These are phyloP conservation scores for Aethes cnicana DNA, from an alignment of 2,888 invertebrate genomes.

Conservation along the genomic window DNA sequence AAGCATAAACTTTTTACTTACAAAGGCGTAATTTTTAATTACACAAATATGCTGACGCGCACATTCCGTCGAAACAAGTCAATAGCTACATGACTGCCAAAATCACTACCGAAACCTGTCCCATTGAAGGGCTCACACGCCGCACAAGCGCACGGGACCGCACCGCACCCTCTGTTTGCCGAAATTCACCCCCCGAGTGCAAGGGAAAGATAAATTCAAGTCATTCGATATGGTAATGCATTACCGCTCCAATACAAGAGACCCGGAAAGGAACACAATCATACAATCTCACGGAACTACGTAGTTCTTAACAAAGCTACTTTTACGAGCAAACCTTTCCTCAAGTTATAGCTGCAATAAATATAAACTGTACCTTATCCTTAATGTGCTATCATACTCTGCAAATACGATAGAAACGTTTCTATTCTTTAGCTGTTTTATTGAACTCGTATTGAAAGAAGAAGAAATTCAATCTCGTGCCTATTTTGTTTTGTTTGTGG, in stretches of 20 bases:
- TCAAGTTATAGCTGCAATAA: slow-evolving; percentile 24
- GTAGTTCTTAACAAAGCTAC: slow-evolving; percentile 26
- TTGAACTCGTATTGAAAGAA: slow-evolving; percentile 35
- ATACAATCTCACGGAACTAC: slow-evolving; percentile 2
- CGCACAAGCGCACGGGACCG: slow-evolving; percentile 26
- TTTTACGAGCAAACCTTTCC: slow-evolving; percentile 23
- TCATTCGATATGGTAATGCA: slow-evolving; percentile 54
- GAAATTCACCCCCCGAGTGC: slow-evolving; percentile 44
- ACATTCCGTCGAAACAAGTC: no score
- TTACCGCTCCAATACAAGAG: slow-evolving; percentile 41
- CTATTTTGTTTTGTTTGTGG: slow-evolving; percentile 34
- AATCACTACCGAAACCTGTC: slow-evolving; percentile 9
- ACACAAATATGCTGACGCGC: no score
- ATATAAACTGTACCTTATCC: slow-evolving; percentile 5
- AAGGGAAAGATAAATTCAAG: slow-evolving; percentile 54
- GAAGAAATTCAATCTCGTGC: slow-evolving; percentile 45
- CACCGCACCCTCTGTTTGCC: slow-evolving; percentile 47
- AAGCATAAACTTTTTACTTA: no score
- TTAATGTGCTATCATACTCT: slow-evolving; percentile 14
- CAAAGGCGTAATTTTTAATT: no score
- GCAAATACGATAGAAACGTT: slow-evolving; percentile 28
- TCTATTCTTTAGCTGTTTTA: slow-evolving; percentile 29
- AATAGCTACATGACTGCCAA: background rate
- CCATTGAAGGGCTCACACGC: slow-evolving; percentile 14
- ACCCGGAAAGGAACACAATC: slow-evolving; percentile 2